These are phyloP conservation scores for Gymnocypris eckloni DNA, from an alignment of 2,797 vertebrate genomes.

Conservation along the genomic window DNA sequence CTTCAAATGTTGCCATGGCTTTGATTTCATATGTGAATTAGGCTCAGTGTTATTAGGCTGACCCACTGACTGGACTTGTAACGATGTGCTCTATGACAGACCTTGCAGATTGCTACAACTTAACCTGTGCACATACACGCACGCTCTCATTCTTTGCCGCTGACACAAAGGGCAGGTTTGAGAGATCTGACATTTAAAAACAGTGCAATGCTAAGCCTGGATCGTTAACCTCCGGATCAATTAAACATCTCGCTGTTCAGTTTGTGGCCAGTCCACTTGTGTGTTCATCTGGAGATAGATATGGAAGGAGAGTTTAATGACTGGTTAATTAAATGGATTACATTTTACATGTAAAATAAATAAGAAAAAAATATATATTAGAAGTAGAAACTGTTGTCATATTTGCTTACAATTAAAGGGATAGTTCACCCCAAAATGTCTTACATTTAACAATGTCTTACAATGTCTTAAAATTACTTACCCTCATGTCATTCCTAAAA, in stretches of 20 bases:
- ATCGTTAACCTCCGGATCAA: slow-evolving; percentile 59
- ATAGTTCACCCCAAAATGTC: neutral
- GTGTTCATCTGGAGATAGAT: neutral
- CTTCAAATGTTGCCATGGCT: slow-evolving; percentile 34
- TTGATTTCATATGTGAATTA: slow-evolving; percentile 42
- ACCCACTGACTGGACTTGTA: slow-evolving; percentile 35
- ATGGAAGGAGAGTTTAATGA: slow-evolving; percentile 37
- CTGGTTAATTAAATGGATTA: neutral
- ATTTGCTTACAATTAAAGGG: neutral
- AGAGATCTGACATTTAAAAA: slow-evolving; percentile 65
- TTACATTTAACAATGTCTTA: neutral
- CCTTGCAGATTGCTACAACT: slow-evolving; percentile 37
- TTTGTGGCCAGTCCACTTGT: slow-evolving; percentile 45
- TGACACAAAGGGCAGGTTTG: slow-evolving; percentile 64
- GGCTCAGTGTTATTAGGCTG: slow-evolving; percentile 17
- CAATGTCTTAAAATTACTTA: neutral
- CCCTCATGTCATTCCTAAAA: neutral
- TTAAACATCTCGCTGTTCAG: slow-evolving; percentile 45
- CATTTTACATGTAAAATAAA: slow-evolving; percentile 37
- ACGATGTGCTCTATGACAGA: slow-evolving; percentile 37
- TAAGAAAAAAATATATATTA: neutral
- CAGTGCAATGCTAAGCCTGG: slow-evolving; percentile 51
- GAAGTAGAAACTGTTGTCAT: neutral
- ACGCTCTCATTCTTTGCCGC: slow-evolving; percentile 37
- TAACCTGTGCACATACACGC: slow-evolving; percentile 28